Base-by-base conservation (phyloP, 2,888 invertebrate species). In the Sturmia bella region DNA sequence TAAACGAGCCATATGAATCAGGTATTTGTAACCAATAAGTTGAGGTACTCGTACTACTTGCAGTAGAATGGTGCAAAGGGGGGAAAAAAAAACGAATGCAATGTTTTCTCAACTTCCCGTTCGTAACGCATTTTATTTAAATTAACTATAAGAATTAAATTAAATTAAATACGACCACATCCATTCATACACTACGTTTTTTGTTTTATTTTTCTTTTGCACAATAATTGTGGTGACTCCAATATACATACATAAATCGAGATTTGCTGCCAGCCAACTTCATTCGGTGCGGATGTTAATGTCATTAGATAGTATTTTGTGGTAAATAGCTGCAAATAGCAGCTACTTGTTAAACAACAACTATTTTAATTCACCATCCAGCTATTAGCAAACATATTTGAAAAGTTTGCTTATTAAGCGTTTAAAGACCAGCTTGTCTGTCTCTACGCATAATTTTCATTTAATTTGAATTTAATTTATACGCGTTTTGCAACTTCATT, bases 91-190 rank as follows among this genome's bases (percentile, higher is more conserved):
- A 21, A 21, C 32, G 6, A 19, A 41, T 9, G 39, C 39, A 21
- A 56, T 37, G 48, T 69, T 66, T 66, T 66, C 59, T 50, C 54
- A 54, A 82, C 82, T 82, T 82, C 78, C 82, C 82, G 82, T 82
- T 61, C 66, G 74, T 78, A 82, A 82, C 82, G 82, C 82, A 82
- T 82, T 82, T 75, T 82, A 78, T 82, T 82, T 64, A 82, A 82
- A 82, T 82, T 74, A 78, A 54, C 56, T 63, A 41, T 50, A 57
- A 56, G 72, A 68, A 74, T 66, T 70, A 82, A 75, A 82, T 24
- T 52, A 68, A 69, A 74, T 66, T 70, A 82, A 75, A 82, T 54
- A 61, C 50, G 50, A 59, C 32, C 48, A 68, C 68, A 66, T 50
- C 41, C 74, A 56, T 6, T n/a, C 13, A 27, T 9, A 32, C 3